Conservation (phyloP, 2,797 vertebrate genomes). For the Nyctalus aviator region DNA sequence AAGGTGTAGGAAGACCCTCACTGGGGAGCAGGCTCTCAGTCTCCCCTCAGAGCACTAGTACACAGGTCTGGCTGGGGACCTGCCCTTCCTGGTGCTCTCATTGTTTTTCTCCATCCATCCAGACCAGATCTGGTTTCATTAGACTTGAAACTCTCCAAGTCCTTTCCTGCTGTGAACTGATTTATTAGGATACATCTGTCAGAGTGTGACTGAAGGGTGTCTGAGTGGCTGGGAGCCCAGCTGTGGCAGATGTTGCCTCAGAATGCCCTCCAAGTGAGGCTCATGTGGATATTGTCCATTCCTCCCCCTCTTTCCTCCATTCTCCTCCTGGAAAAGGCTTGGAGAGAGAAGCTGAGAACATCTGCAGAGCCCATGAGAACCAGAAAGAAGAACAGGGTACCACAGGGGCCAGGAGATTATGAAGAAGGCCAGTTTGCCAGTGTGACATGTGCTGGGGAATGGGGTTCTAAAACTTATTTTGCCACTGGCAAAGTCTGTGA, state of each 20-base stretch:
- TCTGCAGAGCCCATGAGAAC: slow-evolving; percentile 32
- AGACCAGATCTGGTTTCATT: slow-evolving; percentile 67
- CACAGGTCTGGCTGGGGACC: neutral
- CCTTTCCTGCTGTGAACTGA: slow-evolving; percentile 59
- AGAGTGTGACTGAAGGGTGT: slow-evolving; percentile 59
- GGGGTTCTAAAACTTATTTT: neutral
- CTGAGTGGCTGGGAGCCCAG: slow-evolving; percentile 8
- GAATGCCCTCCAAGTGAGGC: neutral
- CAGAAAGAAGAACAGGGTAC: neutral
- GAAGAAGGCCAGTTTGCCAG: neutral
- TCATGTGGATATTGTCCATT: neutral
- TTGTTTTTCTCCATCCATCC: slow-evolving; percentile 32
- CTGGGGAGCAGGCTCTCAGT: fast-evolving
- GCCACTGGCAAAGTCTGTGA: neutral
- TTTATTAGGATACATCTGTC: slow-evolving; percentile 69
- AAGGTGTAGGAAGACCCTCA: neutral
- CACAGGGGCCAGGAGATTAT: neutral
- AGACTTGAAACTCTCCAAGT: slow-evolving; percentile 45
- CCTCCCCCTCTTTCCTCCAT: neutral
- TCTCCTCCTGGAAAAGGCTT: slow-evolving; percentile 5
- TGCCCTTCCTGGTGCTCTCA: neutral
- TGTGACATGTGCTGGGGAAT: neutral
- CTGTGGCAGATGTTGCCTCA: slow-evolving; percentile 45
- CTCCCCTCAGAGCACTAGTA: neutral
- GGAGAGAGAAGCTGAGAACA: neutral